These are phyloP conservation scores for Brachionus paranguensis DNA, from an alignment of 1,140 invertebrate genomes.

Conservation along the genomic window DNA sequence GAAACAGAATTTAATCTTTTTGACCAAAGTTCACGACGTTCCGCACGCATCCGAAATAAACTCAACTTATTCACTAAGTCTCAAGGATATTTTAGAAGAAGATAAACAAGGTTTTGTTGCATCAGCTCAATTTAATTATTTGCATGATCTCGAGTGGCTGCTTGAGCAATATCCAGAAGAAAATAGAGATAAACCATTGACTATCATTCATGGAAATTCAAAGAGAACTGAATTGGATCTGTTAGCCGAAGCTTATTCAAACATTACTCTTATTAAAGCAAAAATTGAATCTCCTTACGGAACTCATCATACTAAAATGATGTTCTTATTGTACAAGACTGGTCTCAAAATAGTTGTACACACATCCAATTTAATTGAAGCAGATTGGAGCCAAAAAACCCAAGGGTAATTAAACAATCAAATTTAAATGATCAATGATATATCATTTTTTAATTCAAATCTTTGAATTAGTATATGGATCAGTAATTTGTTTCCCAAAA, in stretches of 20 bases:
- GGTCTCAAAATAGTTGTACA: slow-evolving; percentile 77
- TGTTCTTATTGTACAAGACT: slow-evolving; percentile 73
- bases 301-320: slow-evolving; percentile 86
- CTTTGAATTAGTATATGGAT: slow-evolving; percentile 67
- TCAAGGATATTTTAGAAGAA: not conserved
- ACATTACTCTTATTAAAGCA: slow-evolving; percentile 43
- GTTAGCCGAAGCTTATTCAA: not conserved
- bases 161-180: slow-evolving; percentile 65
- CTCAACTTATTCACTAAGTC: slow-evolving; percentile 12
- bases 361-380: slow-evolving; percentile 81
- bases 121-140: slow-evolving; percentile 76
- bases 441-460: slow-evolving; percentile 30
- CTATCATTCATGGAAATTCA: slow-evolving; percentile 73
- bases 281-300: slow-evolving; percentile 65
- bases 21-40: not conserved
- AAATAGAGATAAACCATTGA: slow-evolving; percentile 62
- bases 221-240: slow-evolving; percentile 54
- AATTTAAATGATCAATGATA: too few species aligned
- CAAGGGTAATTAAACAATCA: slow-evolving; percentile 66
- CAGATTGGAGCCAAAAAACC: slow-evolving; percentile 87
- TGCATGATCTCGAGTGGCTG: slow-evolving; percentile 80
- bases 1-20: not conserved
- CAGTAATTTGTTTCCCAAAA: slow-evolving; percentile 66
- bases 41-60: not conserved
- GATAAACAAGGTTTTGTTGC: slow-evolving; percentile 26